A percentile compares a stretch with the other conserved stretches of the same genome.
Conservation (phyloP, 2,797 vertebrate species). For the Onychomys arenicola region DNA sequence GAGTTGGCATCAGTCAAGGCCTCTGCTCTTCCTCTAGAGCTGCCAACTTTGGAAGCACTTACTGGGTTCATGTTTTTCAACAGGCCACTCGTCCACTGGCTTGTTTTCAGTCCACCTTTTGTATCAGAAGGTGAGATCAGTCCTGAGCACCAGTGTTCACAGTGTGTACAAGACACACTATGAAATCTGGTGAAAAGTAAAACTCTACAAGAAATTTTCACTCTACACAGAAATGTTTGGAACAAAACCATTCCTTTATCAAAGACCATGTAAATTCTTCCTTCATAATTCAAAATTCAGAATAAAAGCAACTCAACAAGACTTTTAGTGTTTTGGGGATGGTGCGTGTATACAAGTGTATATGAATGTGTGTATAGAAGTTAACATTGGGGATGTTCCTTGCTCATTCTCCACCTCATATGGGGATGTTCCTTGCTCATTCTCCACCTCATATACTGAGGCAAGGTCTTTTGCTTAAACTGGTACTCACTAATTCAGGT, state of each 20-base stretch:
- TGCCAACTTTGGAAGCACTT: neutral
- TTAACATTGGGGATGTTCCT: neutral
- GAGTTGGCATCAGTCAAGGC: neutral
- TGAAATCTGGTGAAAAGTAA: neutral
- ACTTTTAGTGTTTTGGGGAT: neutral
- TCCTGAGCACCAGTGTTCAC: neutral
- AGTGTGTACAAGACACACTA: neutral
- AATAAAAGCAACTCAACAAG: neutral
- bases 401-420: neutral
- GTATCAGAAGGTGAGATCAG: neutral
- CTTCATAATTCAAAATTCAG: constrained; percentile 36
- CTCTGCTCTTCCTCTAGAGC: neutral
- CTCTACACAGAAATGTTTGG: neutral
- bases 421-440: neutral
- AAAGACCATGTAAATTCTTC: neutral
- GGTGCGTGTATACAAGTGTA: neutral
- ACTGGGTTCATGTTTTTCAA: neutral
- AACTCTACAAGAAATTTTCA: neutral
- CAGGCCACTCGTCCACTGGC: too few relatives aligned
- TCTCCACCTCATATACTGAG: neutral
- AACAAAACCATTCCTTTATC: constrained; percentile 41
- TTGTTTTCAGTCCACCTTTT: neutral
- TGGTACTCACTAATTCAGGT: neutral
- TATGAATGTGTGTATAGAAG: neutral
- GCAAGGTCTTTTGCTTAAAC: neutral